A percentile compares a stretch with the other conserved stretches of the same genome.
Conservation (phyloP, 1,140 invertebrate genomes). For the Drosophila quadrilineata region DNA sequence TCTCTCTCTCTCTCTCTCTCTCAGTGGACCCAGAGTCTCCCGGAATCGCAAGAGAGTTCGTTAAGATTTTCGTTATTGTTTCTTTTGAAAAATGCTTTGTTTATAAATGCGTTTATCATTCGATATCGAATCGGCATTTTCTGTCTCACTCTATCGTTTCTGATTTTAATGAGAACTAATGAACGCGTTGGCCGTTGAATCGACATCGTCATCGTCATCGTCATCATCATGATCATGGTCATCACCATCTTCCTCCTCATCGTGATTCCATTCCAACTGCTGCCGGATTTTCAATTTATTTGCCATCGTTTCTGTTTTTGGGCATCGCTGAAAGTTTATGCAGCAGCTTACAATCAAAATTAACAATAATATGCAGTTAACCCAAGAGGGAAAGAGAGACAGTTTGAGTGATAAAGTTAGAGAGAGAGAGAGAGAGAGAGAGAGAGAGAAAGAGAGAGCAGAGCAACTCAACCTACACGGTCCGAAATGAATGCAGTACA, state of each 20-base stretch:
- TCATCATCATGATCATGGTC: constrained; percentile 5
- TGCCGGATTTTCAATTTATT: constrained; percentile 24
- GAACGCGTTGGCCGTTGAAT: constrained; percentile 31
- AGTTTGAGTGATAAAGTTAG: neutral
- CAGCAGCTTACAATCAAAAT: constrained; percentile 19
- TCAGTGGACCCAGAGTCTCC: too few species aligned
- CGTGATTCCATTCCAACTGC: neutral
- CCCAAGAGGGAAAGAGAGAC: constrained; percentile 16
- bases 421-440: neutral
- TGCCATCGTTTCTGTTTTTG: neutral
- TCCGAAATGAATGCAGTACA: neutral
- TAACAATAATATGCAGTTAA: constrained; percentile 35
- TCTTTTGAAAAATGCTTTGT: constrained; percentile 46
- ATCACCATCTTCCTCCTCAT: constrained; percentile 4
- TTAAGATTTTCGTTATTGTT: constrained; percentile 48
- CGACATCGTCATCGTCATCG: constrained; percentile 4
- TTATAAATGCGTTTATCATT: constrained; percentile 48
- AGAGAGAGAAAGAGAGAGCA: neutral
- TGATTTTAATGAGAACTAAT: constrained; percentile 57
- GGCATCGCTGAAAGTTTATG: constrained; percentile 8
- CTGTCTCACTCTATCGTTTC: neutral
- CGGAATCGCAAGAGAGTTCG: constrained; percentile 25
- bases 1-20: neutral
- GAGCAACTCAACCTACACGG: constrained; percentile 23
- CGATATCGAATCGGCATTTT: constrained; percentile 8